Conservation (phyloP, 2,888 invertebrate species). For the Parnassius smintheus region DNA sequence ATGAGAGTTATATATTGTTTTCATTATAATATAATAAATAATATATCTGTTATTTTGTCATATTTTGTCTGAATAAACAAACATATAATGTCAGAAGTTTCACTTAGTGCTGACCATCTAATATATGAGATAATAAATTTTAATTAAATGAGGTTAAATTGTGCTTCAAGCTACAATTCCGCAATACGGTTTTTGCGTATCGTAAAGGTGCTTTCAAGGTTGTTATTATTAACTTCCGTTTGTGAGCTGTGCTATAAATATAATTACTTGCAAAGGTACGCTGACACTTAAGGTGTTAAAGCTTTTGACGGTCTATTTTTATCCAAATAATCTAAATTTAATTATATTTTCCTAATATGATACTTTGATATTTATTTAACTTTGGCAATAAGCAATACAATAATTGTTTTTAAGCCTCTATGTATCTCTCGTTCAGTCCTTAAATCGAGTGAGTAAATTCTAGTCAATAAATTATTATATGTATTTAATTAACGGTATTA, state of each 20-base stretch:
- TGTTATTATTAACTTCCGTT: slow-evolving; percentile 35
- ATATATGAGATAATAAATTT: slow-evolving; percentile 10
- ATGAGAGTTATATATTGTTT: slow-evolving; percentile 2
- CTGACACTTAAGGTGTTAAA: background rate
- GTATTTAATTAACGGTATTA: background rate
- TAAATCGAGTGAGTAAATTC: too few relatives aligned
- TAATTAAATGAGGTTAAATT: slow-evolving; percentile 29
- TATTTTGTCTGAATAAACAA: background rate
- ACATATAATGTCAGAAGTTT: background rate
- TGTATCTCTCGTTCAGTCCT: too few relatives aligned
- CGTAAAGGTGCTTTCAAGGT: slow-evolving; percentile 42
- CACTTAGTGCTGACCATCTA: slow-evolving; percentile 7
- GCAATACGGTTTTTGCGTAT: slow-evolving; percentile 36
- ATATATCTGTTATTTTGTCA: background rate
- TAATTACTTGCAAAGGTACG: slow-evolving; percentile 30
- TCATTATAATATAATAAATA: background rate
- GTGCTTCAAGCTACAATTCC: slow-evolving; percentile 35
- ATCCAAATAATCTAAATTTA: background rate
- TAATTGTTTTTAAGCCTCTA: too few relatives aligned
- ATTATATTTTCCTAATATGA: background rate
- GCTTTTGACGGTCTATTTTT: too few relatives aligned
- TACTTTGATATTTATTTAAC: slow-evolving; percentile 1
- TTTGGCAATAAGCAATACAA: too few relatives aligned
- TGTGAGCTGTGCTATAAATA: slow-evolving; percentile 32
- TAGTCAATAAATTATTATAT: too few relatives aligned